phyloP scores from a whole-genome alignment of 2,888 invertebrate species.

The Cecidostiba fungosa region DNA sequence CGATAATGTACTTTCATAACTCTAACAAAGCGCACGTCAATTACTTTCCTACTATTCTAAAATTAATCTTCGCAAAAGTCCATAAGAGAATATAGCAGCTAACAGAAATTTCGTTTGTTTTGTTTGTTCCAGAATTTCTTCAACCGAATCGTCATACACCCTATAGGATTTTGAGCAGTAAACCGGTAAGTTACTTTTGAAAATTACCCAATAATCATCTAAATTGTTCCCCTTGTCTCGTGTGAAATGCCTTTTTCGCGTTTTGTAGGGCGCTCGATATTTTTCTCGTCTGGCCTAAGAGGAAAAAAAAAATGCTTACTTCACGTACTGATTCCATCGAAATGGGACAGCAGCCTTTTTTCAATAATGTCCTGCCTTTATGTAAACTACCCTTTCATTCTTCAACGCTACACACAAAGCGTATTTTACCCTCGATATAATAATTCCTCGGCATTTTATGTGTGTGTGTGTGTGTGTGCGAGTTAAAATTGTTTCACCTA shows the following conservation, averaged over 20 bases:
- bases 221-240: slow-evolving; percentile 17
- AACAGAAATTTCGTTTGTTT: neutral
- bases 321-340: slow-evolving; percentile 40
- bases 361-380: neutral
- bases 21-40: neutral
- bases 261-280: slow-evolving; percentile 43
- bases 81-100: neutral
- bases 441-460: no score
- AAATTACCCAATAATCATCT: slow-evolving; percentile 35
- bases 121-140: slow-evolving; percentile 41
- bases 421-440: no score
- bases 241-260: slow-evolving; percentile 34
- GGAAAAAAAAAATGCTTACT: slow-evolving; percentile 18
- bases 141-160: neutral
- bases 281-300: slow-evolving; percentile 12
- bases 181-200: slow-evolving; percentile 46
- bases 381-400: neutral
- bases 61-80: neutral
- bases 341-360: slow-evolving; percentile 18
- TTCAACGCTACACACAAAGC: neutral
- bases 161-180: slow-evolving; percentile 23
- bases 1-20: neutral
- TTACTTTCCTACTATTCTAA: neutral
- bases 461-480: no score
- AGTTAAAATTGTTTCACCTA: neutral